Conservation (phyloP, 2,888 invertebrate genomes). For the Lampropteryx suffumata region DNA sequence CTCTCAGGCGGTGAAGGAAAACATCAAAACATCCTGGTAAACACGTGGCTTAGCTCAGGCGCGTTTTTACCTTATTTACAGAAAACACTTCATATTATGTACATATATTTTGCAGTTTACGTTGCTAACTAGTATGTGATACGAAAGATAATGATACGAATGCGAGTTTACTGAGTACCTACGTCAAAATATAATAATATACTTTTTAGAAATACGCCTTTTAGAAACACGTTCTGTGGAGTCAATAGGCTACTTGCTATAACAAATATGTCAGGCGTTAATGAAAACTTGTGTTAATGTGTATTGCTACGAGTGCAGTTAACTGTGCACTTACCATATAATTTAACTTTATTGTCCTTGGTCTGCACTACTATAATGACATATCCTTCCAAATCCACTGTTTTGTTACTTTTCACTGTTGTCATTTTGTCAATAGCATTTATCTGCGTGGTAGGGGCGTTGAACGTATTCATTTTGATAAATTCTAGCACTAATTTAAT, state of each 20-base stretch:
- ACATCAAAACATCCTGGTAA: no score
- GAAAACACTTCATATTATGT: no score
- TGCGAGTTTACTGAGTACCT: no score
- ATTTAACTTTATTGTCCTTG: slow-evolving; percentile 96
- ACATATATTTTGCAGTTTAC: no score
- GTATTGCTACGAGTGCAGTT: not conserved
- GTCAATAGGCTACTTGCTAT: slow-evolving; percentile 23
- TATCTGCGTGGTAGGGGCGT: slow-evolving; percentile 76
- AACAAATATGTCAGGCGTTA: slow-evolving; percentile 18
- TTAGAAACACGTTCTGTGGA: no score
- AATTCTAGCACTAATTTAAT: slow-evolving; percentile 33
- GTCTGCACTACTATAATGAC: slow-evolving; percentile 97
- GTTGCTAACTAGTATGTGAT: no score
- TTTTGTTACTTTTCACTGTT: slow-evolving; percentile 75
- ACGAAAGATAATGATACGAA: no score
- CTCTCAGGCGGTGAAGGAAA: not conserved
- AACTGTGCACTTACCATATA: slow-evolving; percentile 87
- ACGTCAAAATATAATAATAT: no score
- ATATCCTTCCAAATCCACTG: slow-evolving; percentile 96
- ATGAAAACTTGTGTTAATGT: not conserved
- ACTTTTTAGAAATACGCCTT: no score
- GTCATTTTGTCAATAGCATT: slow-evolving; percentile 77
- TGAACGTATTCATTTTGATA: slow-evolving; percentile 74
- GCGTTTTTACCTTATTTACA: no score
- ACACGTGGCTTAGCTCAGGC: no score